Evolutionary conservation across 2,888 invertebrate species (phyloP).

Genomic region (Lobophora halterata): DNA sequence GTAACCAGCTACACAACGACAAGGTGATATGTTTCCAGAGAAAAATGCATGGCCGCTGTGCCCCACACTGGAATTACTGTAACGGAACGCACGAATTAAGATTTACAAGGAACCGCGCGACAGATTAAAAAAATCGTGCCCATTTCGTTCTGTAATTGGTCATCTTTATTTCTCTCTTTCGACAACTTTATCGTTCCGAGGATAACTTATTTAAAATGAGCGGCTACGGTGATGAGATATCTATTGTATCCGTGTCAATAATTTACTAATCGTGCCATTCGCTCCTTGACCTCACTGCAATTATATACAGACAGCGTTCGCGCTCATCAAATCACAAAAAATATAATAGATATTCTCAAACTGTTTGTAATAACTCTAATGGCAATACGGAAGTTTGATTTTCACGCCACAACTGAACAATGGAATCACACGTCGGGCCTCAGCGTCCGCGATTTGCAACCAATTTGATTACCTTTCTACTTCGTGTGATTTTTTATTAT

Average conservation of each 20-base stretch:
- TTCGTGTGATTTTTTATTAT: constrained; percentile 43
- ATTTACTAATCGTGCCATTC: constrained; percentile 15
- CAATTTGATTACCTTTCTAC: constrained; percentile 54
- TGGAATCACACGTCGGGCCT: constrained; percentile 45
- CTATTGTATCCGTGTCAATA: constrained; percentile 9
- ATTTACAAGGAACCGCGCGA: constrained; percentile 59
- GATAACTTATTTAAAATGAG: constrained; percentile 7
- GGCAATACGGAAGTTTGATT: constrained; percentile 61
- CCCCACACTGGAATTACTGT: constrained; percentile 64
- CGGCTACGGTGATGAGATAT: no score
- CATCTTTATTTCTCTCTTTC: constrained; percentile 30
- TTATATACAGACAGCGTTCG: constrained; percentile 14
- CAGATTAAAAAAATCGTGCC: constrained; percentile 52
- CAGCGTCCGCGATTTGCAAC: constrained; percentile 46
- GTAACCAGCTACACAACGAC: constrained; percentile 69
- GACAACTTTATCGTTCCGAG: constrained; percentile 1
- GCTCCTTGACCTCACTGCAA: constrained; percentile 21
- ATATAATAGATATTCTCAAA: constrained; percentile 51
- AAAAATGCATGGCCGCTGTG: constrained; percentile 57
- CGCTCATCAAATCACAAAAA: constrained; percentile 26
- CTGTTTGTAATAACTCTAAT: constrained; percentile 53
- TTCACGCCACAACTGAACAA: constrained; percentile 57
- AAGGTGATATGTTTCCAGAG: constrained; percentile 74
- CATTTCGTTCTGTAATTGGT: constrained; percentile 39
- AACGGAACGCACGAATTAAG: constrained; percentile 69